phyloP scores from a whole-genome alignment of 2,797 vertebrate species.

The Microctenopoma lineatum region DNA sequence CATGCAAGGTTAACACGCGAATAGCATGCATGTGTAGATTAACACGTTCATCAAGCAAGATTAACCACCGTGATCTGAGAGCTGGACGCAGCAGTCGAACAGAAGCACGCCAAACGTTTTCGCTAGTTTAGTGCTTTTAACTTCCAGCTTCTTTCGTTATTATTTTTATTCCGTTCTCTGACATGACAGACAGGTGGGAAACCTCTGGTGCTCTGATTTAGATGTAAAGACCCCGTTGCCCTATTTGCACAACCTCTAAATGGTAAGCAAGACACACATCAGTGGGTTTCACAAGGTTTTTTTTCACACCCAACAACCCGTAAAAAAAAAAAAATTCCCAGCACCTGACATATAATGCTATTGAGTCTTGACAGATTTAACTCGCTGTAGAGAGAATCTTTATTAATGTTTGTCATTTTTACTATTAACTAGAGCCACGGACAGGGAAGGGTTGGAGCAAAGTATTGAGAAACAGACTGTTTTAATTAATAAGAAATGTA shows the following conservation, averaged over 20 bases:
- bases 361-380: background rate
- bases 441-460: background rate
- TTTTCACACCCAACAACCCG: slow-evolving; percentile 13
- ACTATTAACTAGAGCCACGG: background rate
- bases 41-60: slow-evolving; percentile 48
- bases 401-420: background rate
- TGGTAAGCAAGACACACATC: slow-evolving; percentile 26
- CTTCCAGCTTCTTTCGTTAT: background rate
- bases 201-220: slow-evolving; percentile 39
- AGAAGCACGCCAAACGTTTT: background rate
- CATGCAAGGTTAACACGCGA: slow-evolving; percentile 51
- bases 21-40: slow-evolving; percentile 27
- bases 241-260: slow-evolving; percentile 31
- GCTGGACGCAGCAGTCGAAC: background rate
- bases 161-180: background rate
- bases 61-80: slow-evolving; percentile 5
- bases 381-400: background rate
- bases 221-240: slow-evolving; percentile 14
- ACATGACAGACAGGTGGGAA: slow-evolving; percentile 4
- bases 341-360: slow-evolving; percentile 20
- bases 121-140: background rate
- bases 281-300: slow-evolving; percentile 24
- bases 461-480: background rate
- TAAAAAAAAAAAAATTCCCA: slow-evolving; percentile 24
- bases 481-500: background rate